Evolutionary conservation across 2,888 invertebrate genomes (phyloP).

Genomic region (Muscina levida): DNA sequence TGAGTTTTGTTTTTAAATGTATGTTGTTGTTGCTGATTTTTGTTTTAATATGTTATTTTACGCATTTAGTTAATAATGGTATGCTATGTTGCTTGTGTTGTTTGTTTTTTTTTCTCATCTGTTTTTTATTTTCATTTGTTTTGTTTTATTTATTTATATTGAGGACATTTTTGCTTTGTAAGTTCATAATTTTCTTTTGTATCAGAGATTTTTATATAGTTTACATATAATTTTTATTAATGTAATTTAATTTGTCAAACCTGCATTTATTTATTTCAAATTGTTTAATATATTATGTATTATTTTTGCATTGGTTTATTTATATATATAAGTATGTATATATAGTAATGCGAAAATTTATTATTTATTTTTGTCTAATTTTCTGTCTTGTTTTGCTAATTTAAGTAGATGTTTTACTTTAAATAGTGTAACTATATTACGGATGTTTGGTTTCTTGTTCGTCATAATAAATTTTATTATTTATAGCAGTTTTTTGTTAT

Average conservation of each 20-base stretch:
- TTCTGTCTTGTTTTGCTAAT: slow-evolving; percentile 20
- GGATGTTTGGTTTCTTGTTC: slow-evolving; percentile 4
- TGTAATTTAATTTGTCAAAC: slow-evolving; percentile 31
- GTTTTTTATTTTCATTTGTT: slow-evolving; percentile 32
- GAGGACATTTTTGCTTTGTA: slow-evolving; percentile 58
- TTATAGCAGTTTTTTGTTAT: slow-evolving; percentile 67
- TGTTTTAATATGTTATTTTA: slow-evolving; percentile 43
- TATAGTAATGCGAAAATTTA: slow-evolving; percentile 57
- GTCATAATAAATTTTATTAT: slow-evolving; percentile 72
- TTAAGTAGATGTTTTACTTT: slow-evolving; percentile 28
- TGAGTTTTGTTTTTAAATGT: slow-evolving; percentile 20
- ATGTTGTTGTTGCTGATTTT: slow-evolving; percentile 25
- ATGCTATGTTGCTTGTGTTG: slow-evolving; percentile 38
- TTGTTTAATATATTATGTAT: slow-evolving; percentile 15
- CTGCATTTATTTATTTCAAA: slow-evolving; percentile 31
- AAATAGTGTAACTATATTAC: slow-evolving; percentile 25
- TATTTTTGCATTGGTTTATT: slow-evolving; percentile 23
- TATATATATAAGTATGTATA: too few relatives aligned
- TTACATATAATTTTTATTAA: slow-evolving; percentile 30
- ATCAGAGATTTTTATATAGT: slow-evolving; percentile 44
- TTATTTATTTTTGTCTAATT: slow-evolving; percentile 44
- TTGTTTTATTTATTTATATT: slow-evolving; percentile 33
- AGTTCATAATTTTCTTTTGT: slow-evolving; percentile 51
- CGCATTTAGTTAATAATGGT: slow-evolving; percentile 37
- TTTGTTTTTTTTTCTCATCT: slow-evolving; percentile 28